Evolutionary conservation across 2,797 vertebrate species (phyloP), one percentile per base, ranked within the genome.

Genomic region (Parotocinclus haroldoi): DNA sequence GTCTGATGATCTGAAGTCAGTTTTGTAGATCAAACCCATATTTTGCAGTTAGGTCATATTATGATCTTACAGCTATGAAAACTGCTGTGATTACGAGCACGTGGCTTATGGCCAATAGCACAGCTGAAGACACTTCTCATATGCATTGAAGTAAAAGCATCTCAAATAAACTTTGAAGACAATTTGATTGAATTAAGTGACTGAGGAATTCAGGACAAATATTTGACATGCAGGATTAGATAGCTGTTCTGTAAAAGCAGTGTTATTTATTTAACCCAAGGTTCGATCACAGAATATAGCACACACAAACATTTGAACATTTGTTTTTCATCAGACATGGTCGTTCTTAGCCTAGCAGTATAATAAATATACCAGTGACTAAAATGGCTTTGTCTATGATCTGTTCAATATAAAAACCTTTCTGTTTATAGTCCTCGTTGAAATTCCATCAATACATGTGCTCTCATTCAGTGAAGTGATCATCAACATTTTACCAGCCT

Each of bases 381-480:
- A 51, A 44, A 9, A 44, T 16, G 11, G 39, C 53, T 10, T 17
- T 13, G 11, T 19, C 18, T 14, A 48, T 19, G 9, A 14, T 56
- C 52, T 48, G 7, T 48, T 60, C 27, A 5, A 18, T 42, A 52
- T 27, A 42, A 63, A 17, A 62, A 42, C 9, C 11, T 12, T 19
- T 63, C 10, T 63, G 37, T 37, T 61, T 72, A 57, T 45, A 73
- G 16, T 77, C 69, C 68, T n/a, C n/a, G n/a, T 63, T 71, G 68
- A 72, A 73, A 42, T 68, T 66, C 46, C 63, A 64, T 65, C 58
- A 38, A 1, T 76, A 73, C 83, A 84, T 86, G 75, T 89, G 85
- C 63, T 66, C 81, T 87, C 83, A 84, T 77, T 87, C 86, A 85
- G 78, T 69, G 78, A 79, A 44, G 13, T 67, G 42, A 71, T 66